Base-by-base conservation (phyloP, 2,113 vertebrate genomes). In the Stigmatopora nigra region DNA sequence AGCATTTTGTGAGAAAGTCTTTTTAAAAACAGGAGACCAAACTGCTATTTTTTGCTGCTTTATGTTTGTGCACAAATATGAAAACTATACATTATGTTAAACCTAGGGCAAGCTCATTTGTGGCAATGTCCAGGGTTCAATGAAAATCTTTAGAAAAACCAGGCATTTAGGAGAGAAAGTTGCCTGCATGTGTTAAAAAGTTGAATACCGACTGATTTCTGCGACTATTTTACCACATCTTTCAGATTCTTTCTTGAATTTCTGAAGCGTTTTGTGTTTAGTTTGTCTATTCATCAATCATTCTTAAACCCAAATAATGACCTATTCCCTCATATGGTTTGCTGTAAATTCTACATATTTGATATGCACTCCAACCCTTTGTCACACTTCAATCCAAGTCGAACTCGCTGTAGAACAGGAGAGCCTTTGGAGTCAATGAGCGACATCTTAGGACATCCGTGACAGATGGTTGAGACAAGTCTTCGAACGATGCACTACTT, bases 401-500 rank as follows among this genome's bases (percentile, higher is more conserved):
- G 47, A 47, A 46, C 41, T 70, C 61, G 15, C 53, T 22, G 51
- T 44, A 52, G 60, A 20, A 22, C 70, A 53, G 65, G 56, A 60
- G 70, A 79, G 47, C 69, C 64, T 63, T 8, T 70, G 63, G 69
- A 68, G 60, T 78, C 19, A 52, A 81, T 76, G 63, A 69, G 65
- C 73, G 79, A 81, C 65, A 68, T 73, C 38, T 61, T 22, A 45
- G 64, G 78, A 78, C 73, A 75, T 82, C 82, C 70, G 80, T 87
- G 81, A 88, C 84, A 77, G 85, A 87, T 86, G 84, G 84, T 71
- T 82, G 69, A 77, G 84, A 86, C 80, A 87, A 85, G 80, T 78
- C 69, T 79, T 82, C 67, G 55, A 78, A 70, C 70, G 69, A 82
- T 52, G 58, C 67, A 71, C 71, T 78, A 83, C 78, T 72, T 84